Conservation (phyloP, 2,888 invertebrate species). For the Ellobium chinense region DNA sequence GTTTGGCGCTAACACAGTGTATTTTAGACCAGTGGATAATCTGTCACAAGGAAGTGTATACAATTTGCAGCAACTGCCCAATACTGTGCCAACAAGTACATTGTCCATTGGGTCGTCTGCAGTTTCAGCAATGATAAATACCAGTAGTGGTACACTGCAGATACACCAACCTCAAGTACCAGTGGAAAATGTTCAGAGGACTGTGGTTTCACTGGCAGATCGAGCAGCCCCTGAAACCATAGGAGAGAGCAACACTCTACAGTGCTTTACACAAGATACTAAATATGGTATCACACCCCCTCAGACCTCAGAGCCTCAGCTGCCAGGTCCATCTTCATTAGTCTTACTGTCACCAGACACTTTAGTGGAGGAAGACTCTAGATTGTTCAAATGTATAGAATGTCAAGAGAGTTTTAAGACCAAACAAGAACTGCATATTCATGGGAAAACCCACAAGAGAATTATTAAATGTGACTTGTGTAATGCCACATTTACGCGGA, state of each 20-base stretch:
- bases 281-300: background rate
- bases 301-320: background rate
- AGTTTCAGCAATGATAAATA: background rate
- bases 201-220: slow-evolving; percentile 5
- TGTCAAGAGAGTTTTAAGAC: slow-evolving; percentile 22
- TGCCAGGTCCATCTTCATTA: background rate
- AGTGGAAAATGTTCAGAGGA: background rate
- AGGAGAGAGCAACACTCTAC: background rate
- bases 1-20: slow-evolving; percentile 25
- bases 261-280: background rate
- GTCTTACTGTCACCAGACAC: background rate
- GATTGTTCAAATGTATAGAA: slow-evolving; percentile 3
- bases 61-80: background rate
- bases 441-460: slow-evolving; percentile 29
- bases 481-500: slow-evolving; percentile 65
- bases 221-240: background rate
- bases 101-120: background rate
- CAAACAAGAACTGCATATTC: slow-evolving; percentile 19
- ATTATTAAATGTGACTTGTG: slow-evolving; percentile 69
- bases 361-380: background rate
- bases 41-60: background rate
- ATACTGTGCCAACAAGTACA: background rate
- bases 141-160: background rate
- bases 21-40: slow-evolving; percentile 11
- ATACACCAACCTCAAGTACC: background rate